Base-by-base conservation (phyloP, 1,140 invertebrate species). In the Drosophila sturtevanti region DNA sequence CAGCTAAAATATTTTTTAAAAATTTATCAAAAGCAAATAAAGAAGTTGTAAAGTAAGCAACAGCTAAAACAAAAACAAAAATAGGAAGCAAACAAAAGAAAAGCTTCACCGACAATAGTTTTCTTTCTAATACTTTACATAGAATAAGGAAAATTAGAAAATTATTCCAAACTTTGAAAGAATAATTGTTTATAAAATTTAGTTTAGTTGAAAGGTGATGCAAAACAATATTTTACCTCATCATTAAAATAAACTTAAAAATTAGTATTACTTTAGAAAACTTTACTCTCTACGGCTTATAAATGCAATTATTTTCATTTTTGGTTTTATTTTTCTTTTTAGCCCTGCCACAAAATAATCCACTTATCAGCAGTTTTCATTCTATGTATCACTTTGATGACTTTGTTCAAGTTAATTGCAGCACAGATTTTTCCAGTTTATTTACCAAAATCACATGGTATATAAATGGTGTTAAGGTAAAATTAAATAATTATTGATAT, bases 401-500 rank as follows among this genome's bases (percentile, higher is more conserved):
- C 67, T 92, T 92, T 65, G 92, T 94, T 41, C 91, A 92, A 66
- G 93, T 93, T 21, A 94, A 94, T 80, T 94, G 94, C 82, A 92
- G 93, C 52, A 93, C 94, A 4, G 93, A 93, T 72, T 93, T 92
- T 71, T 94, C 94, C 9, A 92, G 94, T 79, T 94, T 94, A 14
- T 92, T 93, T n/a, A 93, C 94, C 10, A 93, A 93, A 38, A 92
- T 95, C 55, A 92, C 93, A 62, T 95, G 94, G 94, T 94, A 93
- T 74, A 93, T 95, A 68, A 94, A 94, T 81, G 93, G 93, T 37
- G 89, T 93, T 37, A 92, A 93, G 93, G 93, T 93, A 60, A n/a
- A 74, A 5, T 14, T 14, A 18, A 10, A 14, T 21, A 31, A 1
- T 7, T 5, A 4, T 10, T 11, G 11, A 24, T 0, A 1, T 1